These are phyloP conservation scores for Antechinus stuartii DNA, from an alignment of 2,113 vertebrate species.

Conservation along the genomic window DNA sequence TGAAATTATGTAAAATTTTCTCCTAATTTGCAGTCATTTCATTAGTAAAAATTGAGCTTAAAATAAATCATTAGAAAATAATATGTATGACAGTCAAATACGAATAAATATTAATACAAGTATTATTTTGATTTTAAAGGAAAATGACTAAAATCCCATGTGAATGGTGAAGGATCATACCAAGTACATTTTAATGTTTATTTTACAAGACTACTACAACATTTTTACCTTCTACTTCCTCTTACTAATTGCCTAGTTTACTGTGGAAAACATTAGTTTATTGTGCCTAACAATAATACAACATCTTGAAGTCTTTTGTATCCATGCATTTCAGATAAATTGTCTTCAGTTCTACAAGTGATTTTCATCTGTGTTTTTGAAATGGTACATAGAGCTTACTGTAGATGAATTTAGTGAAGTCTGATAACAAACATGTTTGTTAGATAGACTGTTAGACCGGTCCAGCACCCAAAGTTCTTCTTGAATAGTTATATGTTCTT, in stretches of 20 bases:
- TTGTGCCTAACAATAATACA: neutral
- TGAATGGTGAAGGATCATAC: neutral
- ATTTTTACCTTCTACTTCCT: neutral
- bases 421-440: neutral
- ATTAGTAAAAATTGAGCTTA: neutral
- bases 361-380: neutral
- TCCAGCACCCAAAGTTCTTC: neutral
- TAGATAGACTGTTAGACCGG: neutral
- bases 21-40: neutral
- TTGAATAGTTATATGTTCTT: neutral
- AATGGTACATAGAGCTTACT: neutral
- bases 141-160: neutral
- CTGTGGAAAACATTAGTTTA: too few relatives aligned
- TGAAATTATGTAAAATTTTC: constrained; percentile 9
- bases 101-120: neutral
- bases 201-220: neutral
- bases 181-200: neutral
- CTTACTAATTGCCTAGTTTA: neutral
- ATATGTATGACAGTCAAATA: neutral
- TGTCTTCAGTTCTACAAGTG: neutral
- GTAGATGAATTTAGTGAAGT: neutral
- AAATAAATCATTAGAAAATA: neutral
- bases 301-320: neutral
- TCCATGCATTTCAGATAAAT: neutral
- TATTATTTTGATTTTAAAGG: neutral